Percentiles rank a stretch among this genome's conserved stretches.
Evolutionary conservation across 2,888 invertebrate species (phyloP).

Genomic region (Cenopis cana): DNA sequence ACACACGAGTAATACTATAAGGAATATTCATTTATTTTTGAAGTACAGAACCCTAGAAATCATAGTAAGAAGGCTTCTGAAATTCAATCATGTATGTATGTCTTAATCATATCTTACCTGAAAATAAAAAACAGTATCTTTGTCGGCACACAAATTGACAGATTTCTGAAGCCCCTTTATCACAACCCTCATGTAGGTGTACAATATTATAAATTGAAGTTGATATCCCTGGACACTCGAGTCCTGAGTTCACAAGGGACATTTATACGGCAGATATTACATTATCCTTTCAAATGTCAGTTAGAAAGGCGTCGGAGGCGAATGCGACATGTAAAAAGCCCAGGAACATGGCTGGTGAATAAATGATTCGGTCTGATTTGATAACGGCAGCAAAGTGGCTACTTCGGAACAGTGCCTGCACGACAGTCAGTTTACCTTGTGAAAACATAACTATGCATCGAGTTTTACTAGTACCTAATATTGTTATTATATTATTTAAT

Average conservation of each 20-base stretch:
- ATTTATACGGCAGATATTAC: conserved; percentile 20
- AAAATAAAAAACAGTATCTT: not conserved
- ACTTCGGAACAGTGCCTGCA: not conserved
- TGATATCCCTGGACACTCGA: conserved; percentile 16
- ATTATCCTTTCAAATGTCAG: conserved; percentile 30
- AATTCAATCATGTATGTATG: too few relatives aligned
- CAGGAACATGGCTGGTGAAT: conserved; percentile 36
- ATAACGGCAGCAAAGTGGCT: conserved; percentile 30
- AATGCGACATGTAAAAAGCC: conserved; percentile 38
- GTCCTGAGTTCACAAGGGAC: conserved; percentile 5
- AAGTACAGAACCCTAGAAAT: too few relatives aligned
- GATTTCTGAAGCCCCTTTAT: not conserved
- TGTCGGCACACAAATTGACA: not conserved
- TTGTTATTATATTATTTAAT: not conserved
- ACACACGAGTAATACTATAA: too few relatives aligned
- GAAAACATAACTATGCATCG: conserved; percentile 1
- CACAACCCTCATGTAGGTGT: not conserved
- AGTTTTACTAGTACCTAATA: not conserved
- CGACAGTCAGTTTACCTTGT: conserved; percentile 1
- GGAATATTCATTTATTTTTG: too few relatives aligned
- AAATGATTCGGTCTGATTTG: conserved; percentile 43
- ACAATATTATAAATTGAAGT: conserved; percentile 4
- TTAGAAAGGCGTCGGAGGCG: conserved; percentile 12
- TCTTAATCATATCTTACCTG: too few relatives aligned
- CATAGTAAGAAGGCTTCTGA: too few relatives aligned